These are phyloP conservation scores for Hemibagrus guttatus DNA, from an alignment of 2,797 vertebrate genomes.

Conservation along the genomic window DNA sequence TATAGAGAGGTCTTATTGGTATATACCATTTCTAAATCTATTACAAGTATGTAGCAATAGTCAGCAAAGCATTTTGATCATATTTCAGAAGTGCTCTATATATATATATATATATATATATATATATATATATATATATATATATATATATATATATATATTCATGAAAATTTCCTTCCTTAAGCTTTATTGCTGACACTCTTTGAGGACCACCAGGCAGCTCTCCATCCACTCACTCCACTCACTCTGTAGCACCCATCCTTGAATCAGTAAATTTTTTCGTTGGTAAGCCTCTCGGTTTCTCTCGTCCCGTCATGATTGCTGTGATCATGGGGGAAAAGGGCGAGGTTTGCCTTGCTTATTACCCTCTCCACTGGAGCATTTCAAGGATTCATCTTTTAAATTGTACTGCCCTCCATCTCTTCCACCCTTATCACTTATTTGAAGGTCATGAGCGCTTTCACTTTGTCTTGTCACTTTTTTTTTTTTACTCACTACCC, in stretches of 20 bases:
- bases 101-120: background rate
- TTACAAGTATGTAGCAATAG: background rate
- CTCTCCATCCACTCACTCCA: background rate
- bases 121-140: background rate
- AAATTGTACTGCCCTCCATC: slow-evolving; percentile 50
- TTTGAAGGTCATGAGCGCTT: slow-evolving; percentile 54
- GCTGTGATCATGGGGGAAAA: slow-evolving; percentile 52
- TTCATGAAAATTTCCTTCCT: background rate
- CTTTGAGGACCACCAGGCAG: slow-evolving; percentile 1
- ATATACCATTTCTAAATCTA: background rate
- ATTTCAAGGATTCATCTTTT: slow-evolving; percentile 56
- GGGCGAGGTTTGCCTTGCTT: slow-evolving; percentile 55
- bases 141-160: background rate
- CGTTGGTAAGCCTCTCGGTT: slow-evolving; percentile 36
- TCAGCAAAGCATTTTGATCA: background rate
- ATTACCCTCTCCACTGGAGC: slow-evolving; percentile 63
- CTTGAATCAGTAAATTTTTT: slow-evolving; percentile 35
- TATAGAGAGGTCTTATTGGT: background rate
- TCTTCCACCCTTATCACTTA: slow-evolving; percentile 47
- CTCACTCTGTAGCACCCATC: slow-evolving; percentile 16
- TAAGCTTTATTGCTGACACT: background rate
- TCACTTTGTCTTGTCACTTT: slow-evolving; percentile 38
- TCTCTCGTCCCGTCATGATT: slow-evolving; percentile 50
- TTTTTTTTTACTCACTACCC: background rate
- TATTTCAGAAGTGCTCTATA: background rate